Percentiles rank a stretch among this genome's conserved stretches.
Conservation (phyloP, 2,797 vertebrate species). For the Esox masquinongy region DNA sequence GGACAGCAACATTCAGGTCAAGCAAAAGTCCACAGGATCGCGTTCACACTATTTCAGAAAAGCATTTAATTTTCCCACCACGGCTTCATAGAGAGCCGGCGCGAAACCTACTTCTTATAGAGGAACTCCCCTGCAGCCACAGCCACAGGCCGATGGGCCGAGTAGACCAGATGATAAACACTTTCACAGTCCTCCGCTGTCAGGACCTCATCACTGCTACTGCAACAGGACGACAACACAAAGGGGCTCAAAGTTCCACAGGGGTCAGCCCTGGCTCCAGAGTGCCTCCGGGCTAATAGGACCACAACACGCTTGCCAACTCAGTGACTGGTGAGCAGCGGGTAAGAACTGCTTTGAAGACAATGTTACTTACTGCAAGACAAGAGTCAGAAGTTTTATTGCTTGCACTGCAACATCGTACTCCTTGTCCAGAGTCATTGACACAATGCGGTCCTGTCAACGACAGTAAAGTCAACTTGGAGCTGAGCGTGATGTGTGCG, state of each 20-base stretch:
- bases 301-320: not conserved
- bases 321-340: not conserved
- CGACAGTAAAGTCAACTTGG: slow-evolving; percentile 23
- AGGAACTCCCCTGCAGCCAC: slow-evolving; percentile 97
- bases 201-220: slow-evolving; percentile 96
- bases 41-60: not conserved
- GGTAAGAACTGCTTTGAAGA: not conserved
- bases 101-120: slow-evolving; percentile 89
- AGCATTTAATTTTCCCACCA: not conserved
- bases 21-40: not conserved
- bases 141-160: slow-evolving; percentile 95
- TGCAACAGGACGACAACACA: slow-evolving; percentile 54
- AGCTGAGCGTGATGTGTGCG: not conserved
- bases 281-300: not conserved
- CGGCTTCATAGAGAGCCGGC: not conserved
- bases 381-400: slow-evolving; percentile 97
- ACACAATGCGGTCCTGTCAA: slow-evolving; percentile 94
- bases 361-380: slow-evolving; percentile 89
- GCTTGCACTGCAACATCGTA: slow-evolving; percentile 99
- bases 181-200: slow-evolving; percentile 99
- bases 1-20: not conserved
- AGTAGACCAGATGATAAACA: slow-evolving; percentile 98
- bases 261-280: not conserved
- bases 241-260: not conserved
- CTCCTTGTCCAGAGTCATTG: slow-evolving; percentile 99